Evolutionary conservation across 2,113 vertebrate genomes (phyloP).

Genomic region (Beaufortia kweichowensis): DNA sequence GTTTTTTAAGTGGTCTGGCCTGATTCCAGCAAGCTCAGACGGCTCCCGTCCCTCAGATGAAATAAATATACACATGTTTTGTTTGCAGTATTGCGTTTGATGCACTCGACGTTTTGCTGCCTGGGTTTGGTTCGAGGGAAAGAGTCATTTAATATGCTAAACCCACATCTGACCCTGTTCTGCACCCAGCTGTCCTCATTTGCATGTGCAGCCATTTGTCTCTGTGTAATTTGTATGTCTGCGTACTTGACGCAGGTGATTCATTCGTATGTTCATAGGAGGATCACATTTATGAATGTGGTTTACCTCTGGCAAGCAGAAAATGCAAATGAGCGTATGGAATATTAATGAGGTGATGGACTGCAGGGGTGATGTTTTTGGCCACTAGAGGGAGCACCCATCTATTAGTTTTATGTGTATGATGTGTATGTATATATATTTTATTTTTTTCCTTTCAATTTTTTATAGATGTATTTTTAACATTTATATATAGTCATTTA

Average conservation of each 20-base stretch:
- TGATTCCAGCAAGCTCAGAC: slow-evolving; percentile 4
- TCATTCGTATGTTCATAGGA: slow-evolving; percentile 6
- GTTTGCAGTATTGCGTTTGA: not conserved
- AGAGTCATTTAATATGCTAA: slow-evolving; percentile 28
- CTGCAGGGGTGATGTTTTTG: slow-evolving; percentile 34
- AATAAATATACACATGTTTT: slow-evolving; percentile 11
- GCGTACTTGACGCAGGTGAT: not conserved
- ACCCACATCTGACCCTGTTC: slow-evolving; percentile 9
- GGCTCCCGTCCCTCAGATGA: not conserved
- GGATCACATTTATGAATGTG: not conserved
- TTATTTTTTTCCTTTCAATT: no score
- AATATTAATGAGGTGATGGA: slow-evolving; percentile 2
- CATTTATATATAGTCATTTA: no score
- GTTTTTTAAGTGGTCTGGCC: slow-evolving; percentile 5
- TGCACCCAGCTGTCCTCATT: slow-evolving; percentile 11
- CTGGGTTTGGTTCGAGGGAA: not conserved
- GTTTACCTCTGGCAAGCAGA: slow-evolving; percentile 2
- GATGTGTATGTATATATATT: no score
- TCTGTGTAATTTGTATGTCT: slow-evolving; percentile 19
- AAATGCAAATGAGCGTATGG: not conserved
- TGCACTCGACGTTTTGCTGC: not conserved
- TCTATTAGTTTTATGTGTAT: slow-evolving; percentile 49
- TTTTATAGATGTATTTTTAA: no score
- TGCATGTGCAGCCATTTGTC: slow-evolving; percentile 25
- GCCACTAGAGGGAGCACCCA: slow-evolving; percentile 71